Conservation (phyloP, 2,888 invertebrate species). For the Malthinus flaveolus region DNA sequence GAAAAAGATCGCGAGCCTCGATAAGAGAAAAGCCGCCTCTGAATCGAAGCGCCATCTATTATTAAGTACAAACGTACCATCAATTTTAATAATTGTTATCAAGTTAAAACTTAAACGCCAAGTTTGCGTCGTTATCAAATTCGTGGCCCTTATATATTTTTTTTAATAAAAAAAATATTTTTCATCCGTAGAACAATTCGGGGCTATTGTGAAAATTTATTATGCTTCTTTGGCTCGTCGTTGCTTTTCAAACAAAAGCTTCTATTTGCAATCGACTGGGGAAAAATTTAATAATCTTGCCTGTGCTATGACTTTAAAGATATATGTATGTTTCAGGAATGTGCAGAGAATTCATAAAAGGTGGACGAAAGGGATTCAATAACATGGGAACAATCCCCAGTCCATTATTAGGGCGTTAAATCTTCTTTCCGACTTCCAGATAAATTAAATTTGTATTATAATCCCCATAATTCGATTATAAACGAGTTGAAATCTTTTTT, state of each 20-base stretch:
- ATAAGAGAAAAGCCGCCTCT: too few species aligned
- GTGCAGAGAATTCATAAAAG: constrained; percentile 29
- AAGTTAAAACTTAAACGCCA: background rate
- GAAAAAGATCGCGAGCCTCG: too few species aligned
- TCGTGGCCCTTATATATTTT: background rate
- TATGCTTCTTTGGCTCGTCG: constrained; percentile 16
- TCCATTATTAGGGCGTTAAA: constrained; percentile 26
- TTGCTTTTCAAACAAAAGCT: constrained; percentile 28
- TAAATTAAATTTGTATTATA: constrained; percentile 25
- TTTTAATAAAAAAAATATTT: constrained; percentile 1
- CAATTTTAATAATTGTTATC: too few species aligned
- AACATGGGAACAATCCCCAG: constrained; percentile 19
- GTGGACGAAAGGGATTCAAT: constrained; percentile 28
- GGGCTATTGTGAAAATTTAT: constrained; percentile 23
- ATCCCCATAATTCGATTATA: constrained; percentile 16
- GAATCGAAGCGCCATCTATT: too few species aligned
- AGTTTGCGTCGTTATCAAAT: too few species aligned
- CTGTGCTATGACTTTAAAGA: constrained; percentile 30
- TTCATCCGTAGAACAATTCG: background rate
- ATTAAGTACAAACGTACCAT: too few species aligned
- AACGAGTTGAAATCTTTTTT: constrained; percentile 3
- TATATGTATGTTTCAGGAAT: constrained; percentile 31
- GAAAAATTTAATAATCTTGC: constrained; percentile 33
- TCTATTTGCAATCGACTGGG: constrained; percentile 28
- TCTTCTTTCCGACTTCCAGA: constrained; percentile 18